phyloP scores from a whole-genome alignment of 2,113 vertebrate species.

The Calypte anna region DNA sequence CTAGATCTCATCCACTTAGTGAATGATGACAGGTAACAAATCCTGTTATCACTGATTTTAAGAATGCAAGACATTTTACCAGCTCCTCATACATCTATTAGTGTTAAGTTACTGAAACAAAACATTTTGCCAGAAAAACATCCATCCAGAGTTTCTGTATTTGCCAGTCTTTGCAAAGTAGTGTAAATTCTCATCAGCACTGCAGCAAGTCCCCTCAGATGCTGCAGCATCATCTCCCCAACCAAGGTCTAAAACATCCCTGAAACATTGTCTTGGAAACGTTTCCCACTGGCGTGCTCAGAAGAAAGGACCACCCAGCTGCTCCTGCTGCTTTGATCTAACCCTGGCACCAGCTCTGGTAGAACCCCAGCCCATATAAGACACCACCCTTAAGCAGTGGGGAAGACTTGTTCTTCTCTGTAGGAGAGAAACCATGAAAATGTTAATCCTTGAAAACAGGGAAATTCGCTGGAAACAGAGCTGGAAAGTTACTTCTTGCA shows the following conservation, averaged over 20 bases:
- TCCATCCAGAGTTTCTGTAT: not conserved
- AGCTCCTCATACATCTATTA: not conserved
- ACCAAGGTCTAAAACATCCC: not conserved
- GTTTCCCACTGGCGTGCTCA: not conserved
- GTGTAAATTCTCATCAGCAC: not conserved
- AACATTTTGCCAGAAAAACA: not conserved
- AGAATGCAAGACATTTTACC: conserved; percentile 30
- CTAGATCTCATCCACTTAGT: not conserved
- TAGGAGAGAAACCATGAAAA: not conserved
- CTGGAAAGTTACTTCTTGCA: not conserved
- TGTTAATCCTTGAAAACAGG: not conserved
- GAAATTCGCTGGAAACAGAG: not conserved
- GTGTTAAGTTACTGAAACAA: conserved; percentile 16
- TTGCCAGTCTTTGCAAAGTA: not conserved
- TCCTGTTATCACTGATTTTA: not conserved
- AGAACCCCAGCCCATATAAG: not conserved
- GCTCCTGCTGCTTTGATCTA: not conserved
- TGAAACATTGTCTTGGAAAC: not conserved
- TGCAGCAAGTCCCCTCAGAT: not conserved
- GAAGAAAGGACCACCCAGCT: not conserved
- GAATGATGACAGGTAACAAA: not conserved
- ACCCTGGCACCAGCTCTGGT: not conserved
- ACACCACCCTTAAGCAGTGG: not conserved
- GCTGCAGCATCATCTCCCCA: not conserved
- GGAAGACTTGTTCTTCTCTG: not conserved